A percentile compares a stretch with the other conserved stretches of the same genome.
Evolutionary conservation across 2,888 invertebrate genomes (phyloP).

Genomic region (Nymphalis urticae): DNA sequence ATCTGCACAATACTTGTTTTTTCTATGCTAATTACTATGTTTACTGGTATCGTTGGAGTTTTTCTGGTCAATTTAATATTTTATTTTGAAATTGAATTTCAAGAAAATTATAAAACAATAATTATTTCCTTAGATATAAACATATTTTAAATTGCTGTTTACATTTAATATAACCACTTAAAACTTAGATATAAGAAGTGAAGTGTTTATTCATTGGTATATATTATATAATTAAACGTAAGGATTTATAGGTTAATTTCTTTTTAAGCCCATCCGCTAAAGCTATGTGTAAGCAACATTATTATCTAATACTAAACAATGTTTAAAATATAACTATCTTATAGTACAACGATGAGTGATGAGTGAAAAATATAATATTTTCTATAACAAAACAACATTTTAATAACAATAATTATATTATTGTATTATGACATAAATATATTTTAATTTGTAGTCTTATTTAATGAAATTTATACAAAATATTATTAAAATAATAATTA

Average conservation of each 20-base stretch:
- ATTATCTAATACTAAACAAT: not conserved
- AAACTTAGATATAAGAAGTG: not conserved
- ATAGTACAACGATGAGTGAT: not conserved
- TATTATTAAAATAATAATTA: not conserved
- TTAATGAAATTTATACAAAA: conserved; percentile 5
- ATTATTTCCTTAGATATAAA: not conserved
- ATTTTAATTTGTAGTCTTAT: not conserved
- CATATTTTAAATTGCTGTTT: not conserved
- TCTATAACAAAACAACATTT: conserved; percentile 3
- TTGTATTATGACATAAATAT: not conserved
- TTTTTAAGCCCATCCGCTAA: not conserved
- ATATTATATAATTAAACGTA: not conserved
- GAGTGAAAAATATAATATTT: conserved; percentile 3
- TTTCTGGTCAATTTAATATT: not conserved
- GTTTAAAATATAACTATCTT: not conserved
- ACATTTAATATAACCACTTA: not conserved
- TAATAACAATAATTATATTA: conserved; percentile 7
- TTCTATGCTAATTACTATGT: conserved; percentile 1
- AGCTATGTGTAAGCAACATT: conserved; percentile 5
- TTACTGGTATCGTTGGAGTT: not conserved
- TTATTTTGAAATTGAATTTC: too few relatives aligned
- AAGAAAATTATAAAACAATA: too few relatives aligned
- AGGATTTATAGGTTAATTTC: too few relatives aligned
- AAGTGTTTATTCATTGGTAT: not conserved
- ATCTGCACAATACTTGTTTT: not conserved